Percentiles rank a stretch among this genome's conserved stretches.
phyloP scores from a whole-genome alignment of 2,888 invertebrate genomes.

The Ichneumoninae sp. region DNA sequence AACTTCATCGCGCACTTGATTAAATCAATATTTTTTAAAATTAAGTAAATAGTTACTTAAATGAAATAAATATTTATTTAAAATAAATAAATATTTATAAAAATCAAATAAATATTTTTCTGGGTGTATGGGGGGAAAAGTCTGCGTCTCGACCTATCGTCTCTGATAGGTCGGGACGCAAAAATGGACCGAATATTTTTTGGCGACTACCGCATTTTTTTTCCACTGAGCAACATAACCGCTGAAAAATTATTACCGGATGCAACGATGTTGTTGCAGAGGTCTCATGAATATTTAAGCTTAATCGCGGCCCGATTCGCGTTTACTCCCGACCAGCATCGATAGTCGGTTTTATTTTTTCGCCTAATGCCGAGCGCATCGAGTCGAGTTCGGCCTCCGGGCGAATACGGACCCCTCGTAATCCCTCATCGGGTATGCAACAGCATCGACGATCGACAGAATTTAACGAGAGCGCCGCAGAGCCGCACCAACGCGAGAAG shows the following conservation, averaged over 20 bases:
- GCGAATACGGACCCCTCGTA: constrained; percentile 24
- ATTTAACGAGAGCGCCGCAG: constrained; percentile 53
- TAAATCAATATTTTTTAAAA: too few relatives aligned
- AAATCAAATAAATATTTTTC: too few relatives aligned
- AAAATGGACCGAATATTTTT: neutral
- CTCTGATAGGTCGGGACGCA: too few relatives aligned
- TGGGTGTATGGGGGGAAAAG: too few relatives aligned
- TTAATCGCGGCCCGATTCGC: constrained; percentile 21
- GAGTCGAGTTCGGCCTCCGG: constrained; percentile 12
- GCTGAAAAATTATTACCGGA: constrained; percentile 72
- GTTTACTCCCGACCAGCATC: constrained; percentile 4
- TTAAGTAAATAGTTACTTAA: too few relatives aligned
- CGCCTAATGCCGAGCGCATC: constrained; percentile 16
- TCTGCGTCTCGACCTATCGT: too few relatives aligned
- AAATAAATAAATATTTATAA: too few relatives aligned
- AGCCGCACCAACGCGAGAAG: constrained; percentile 45
- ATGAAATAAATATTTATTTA: too few relatives aligned
- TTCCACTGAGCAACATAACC: constrained; percentile 2
- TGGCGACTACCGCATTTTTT: neutral
- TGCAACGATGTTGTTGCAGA: constrained; percentile 41
- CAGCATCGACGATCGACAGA: constrained; percentile 76
- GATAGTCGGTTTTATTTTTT: constrained; percentile 12
- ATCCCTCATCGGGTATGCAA: constrained; percentile 80
- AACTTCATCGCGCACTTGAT: neutral
- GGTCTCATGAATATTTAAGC: constrained; percentile 57